Percentiles rank a stretch among this genome's conserved stretches.
Evolutionary conservation across 2,888 invertebrate genomes (phyloP).

Genomic region (Sarcophaga caerulescens): DNA sequence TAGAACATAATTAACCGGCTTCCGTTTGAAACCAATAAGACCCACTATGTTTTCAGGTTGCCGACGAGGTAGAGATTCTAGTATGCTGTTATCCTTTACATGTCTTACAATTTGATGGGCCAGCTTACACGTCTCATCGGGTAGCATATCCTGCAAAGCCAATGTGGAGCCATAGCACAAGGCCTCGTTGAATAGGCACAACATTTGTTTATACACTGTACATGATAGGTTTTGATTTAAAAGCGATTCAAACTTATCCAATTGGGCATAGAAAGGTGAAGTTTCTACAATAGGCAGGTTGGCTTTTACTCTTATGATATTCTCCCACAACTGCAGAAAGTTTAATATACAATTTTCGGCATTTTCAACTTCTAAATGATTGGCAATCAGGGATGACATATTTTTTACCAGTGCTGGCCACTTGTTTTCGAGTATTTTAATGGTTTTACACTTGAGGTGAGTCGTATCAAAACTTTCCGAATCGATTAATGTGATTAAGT

Average conservation of each 20-base stretch:
- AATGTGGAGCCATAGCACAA: constrained; percentile 95
- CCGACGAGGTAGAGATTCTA: constrained; percentile 79
- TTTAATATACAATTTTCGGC: constrained; percentile 89
- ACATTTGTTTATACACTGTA: constrained; percentile 91
- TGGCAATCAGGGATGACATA: constrained; percentile 81
- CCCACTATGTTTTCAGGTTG: constrained; percentile 79
- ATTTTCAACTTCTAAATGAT: constrained; percentile 75
- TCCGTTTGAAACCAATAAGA: constrained; percentile 78
- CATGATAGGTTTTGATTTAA: constrained; percentile 88
- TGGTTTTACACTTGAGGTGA: constrained; percentile 91
- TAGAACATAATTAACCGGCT: constrained; percentile 73
- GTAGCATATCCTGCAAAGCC: constrained; percentile 92
- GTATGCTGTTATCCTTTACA: constrained; percentile 90
- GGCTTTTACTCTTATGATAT: constrained; percentile 94
- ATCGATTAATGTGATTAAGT: constrained; percentile 84
- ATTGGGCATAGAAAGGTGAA: constrained; percentile 92
- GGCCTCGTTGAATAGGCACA: constrained; percentile 94
- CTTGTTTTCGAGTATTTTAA: constrained; percentile 91
- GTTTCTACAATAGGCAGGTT: constrained; percentile 94
- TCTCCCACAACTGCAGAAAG: constrained; percentile 93
- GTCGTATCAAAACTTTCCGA: constrained; percentile 93
- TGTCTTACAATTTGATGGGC: constrained; percentile 93
- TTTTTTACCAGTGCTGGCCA: constrained; percentile 91
- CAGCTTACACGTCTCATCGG: constrained; percentile 93
- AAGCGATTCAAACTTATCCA: constrained; percentile 90